Evolutionary conservation across 1,140 invertebrate species (phyloP), one percentile per base, ranked within the genome.

Genomic region (Oryctes rhinoceros): DNA sequence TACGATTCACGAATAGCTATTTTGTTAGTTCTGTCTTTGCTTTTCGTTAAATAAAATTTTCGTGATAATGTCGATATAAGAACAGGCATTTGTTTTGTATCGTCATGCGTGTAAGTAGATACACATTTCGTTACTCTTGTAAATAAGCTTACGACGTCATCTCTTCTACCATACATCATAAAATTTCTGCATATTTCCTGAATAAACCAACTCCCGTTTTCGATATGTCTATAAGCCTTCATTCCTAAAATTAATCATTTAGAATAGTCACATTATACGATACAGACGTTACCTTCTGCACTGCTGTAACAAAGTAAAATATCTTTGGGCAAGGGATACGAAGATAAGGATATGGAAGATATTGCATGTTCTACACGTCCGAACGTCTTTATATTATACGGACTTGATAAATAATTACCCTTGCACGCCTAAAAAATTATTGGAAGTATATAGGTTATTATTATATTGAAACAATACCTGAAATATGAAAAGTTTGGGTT

Each of bases 101-200:
- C 2, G 1, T 20, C 20, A 7, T 78, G 15, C 9, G 30, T 30
- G 24, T 59, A 78, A 11, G 49, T 78, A 53, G 77, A 59, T 30
- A 78, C 81, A 76, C 84, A 85, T 80, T 87, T 87, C 4, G 81
- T 84, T 4, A 82, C 83, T 74, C 86, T 83, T 15, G 82, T 84
- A 9, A 86, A 62, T 44, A 87, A 74, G 13, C 62, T 83, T 47
- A 85, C 62, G 0, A 87, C 80, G 49, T 87, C 86, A 37, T 87
- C 85, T 59, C 85, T 81, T 81, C 84, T 81, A 3, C 86, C 86
- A 78, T 86, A 86, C 15, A 83, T 78, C 7, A 74, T 37, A 47
- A 87, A 82, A 77, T 85, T 86, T 76, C 82, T 85, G 65, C 86
- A 87, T 10, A 87, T 49, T 81, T 87, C 86, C 78, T 87, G 86